phyloP scores from a whole-genome alignment of 2,113 vertebrate genomes.

The Ptilorrhoa leucosticta region DNA sequence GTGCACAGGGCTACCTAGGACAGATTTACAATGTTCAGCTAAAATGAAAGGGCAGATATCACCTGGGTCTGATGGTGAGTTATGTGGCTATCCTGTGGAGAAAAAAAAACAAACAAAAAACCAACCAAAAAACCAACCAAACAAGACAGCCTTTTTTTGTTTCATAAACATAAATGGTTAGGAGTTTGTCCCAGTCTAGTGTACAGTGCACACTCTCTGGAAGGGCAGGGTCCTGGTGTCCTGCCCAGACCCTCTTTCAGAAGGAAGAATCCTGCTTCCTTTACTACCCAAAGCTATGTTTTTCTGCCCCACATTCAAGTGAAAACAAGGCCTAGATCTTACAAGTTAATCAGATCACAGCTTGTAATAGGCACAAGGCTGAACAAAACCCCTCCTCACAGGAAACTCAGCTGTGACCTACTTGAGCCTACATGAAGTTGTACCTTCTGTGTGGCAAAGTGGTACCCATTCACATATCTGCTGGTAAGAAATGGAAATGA shows the following conservation, averaged over 20 bases:
- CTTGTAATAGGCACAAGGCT: neutral
- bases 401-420: slow-evolving; percentile 21
- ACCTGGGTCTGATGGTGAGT: neutral
- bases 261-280: neutral
- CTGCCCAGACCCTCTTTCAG: neutral
- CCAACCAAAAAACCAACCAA: neutral
- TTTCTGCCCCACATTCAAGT: neutral
- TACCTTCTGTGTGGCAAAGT: neutral
- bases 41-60: neutral
- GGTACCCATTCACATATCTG: neutral
- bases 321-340: neutral
- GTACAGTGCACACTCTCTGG: neutral
- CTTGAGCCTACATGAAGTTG: neutral
- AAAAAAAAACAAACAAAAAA: neutral
- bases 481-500: neutral
- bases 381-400: neutral
- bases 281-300: neutral
- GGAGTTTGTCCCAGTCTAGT: neutral
- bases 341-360: neutral
- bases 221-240: neutral
- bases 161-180: neutral
- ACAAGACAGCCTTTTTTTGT: neutral
- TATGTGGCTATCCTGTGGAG: neutral
- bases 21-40: neutral
- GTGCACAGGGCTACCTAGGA: neutral